These are phyloP conservation scores for Phyllopteryx taeniolatus DNA, from an alignment of 2,113 vertebrate species.

Conservation along the genomic window DNA sequence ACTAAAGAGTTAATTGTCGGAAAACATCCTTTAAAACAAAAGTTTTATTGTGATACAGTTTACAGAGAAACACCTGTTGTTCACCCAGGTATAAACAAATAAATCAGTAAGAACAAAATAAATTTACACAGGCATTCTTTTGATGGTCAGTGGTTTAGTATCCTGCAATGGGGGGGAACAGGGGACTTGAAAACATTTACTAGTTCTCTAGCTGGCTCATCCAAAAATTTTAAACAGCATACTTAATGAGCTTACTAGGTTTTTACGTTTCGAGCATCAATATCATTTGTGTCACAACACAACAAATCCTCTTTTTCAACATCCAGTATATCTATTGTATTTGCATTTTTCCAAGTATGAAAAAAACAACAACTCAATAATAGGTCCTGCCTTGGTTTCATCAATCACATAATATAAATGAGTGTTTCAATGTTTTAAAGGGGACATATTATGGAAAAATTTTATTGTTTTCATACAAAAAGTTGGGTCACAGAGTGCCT, in stretches of 20 bases:
- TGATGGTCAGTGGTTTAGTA: slow-evolving; percentile 75
- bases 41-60: slow-evolving; percentile 79
- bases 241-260: slow-evolving; percentile 41
- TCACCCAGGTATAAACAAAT: slow-evolving; percentile 75
- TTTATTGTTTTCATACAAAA: background rate
- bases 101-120: slow-evolving; percentile 69
- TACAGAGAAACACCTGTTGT: slow-evolving; percentile 77
- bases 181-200: slow-evolving; percentile 31
- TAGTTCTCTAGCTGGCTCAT: slow-evolving; percentile 57
- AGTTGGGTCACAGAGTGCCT: background rate
- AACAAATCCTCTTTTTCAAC: slow-evolving; percentile 58
- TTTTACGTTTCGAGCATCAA: slow-evolving; percentile 37
- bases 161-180: slow-evolving; percentile 29
- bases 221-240: slow-evolving; percentile 48
- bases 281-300: slow-evolving; percentile 40
- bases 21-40: slow-evolving; percentile 69
- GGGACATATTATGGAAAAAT: slow-evolving; percentile 15
- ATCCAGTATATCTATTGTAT: slow-evolving; percentile 49
- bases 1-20: background rate
- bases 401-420: slow-evolving; percentile 45
- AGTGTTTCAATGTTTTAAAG: slow-evolving; percentile 17
- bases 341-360: slow-evolving; percentile 56
- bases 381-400: slow-evolving; percentile 71
- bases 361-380: slow-evolving; percentile 56
- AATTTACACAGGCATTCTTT: slow-evolving; percentile 77